phyloP scores from a whole-genome alignment of 2,113 vertebrate species.

The Oryzias woworae region DNA sequence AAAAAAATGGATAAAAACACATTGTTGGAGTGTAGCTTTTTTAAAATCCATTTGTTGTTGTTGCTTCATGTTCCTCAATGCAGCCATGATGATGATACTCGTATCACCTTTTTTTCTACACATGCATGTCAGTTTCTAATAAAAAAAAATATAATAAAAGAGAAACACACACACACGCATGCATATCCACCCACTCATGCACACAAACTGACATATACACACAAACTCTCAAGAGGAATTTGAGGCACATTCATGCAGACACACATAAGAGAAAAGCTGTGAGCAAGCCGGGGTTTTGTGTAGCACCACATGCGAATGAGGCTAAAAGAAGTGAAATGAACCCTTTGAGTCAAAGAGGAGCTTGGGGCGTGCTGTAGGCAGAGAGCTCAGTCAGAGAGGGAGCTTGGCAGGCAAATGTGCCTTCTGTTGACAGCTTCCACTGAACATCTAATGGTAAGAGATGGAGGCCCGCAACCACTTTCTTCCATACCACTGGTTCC shows the following conservation, averaged over 20 bases:
- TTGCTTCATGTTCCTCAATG: slow-evolving; percentile 18
- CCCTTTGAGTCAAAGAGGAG: slow-evolving; percentile 92
- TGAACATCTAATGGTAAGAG: slow-evolving; percentile 86
- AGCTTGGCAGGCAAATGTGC: slow-evolving; percentile 86
- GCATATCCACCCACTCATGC: not conserved
- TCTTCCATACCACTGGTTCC: slow-evolving; percentile 72
- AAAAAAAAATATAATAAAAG: not conserved
- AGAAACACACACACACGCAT: not conserved
- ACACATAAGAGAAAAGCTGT: slow-evolving; percentile 63
- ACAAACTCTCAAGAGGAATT: slow-evolving; percentile 11
- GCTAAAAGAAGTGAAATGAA: slow-evolving; percentile 89
- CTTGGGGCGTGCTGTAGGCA: slow-evolving; percentile 91
- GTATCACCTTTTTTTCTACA: slow-evolving; percentile 37
- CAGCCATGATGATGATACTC: slow-evolving; percentile 28
- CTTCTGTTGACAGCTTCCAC: slow-evolving; percentile 89
- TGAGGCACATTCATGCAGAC: slow-evolving; percentile 15
- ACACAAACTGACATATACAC: slow-evolving; percentile 4
- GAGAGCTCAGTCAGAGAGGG: slow-evolving; percentile 82
- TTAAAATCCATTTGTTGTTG: slow-evolving; percentile 2
- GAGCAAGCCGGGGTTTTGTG: slow-evolving; percentile 73
- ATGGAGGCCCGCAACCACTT: slow-evolving; percentile 78
- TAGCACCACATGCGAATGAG: slow-evolving; percentile 89
- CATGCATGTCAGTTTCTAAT: slow-evolving; percentile 10
- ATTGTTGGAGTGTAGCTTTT: too few species aligned
- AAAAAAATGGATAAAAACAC: too few species aligned